Evolutionary conservation across 1,140 invertebrate species (phyloP), one percentile per base, ranked within the genome.

Genomic region (Aphidius ervi): DNA sequence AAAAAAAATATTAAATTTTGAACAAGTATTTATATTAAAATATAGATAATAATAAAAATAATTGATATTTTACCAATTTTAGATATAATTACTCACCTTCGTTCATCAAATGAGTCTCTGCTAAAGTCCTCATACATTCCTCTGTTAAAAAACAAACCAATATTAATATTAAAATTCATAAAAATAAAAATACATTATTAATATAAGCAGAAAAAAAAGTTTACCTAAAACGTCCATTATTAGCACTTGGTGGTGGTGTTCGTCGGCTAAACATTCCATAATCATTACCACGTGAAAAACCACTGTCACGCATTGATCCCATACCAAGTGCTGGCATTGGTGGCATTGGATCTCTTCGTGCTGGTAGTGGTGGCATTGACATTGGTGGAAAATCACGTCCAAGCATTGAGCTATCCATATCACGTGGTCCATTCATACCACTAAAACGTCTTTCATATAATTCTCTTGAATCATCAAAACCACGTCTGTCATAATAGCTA

Each of bases 61-160:
- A 61, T 59, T 69, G 61, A 62, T 64, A 66, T 58, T 70, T 56
- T 6, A 63, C 63, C 57, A 59, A 65, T 72, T 69, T 49, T 47
- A 42, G 39, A 46, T 41, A 49, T 61, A 43, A 64, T 39, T 72
- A 83, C 82, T 82, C 84, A 90, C 87, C 89, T 88, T 78, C 89
- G 86, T 70, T 92, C 89, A 81, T 92, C 89, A 80, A 91, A 91
- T 47, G 88, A 88, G 79, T 91, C 89, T 66, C 89, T 83, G 77
- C 88, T 91, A 74, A 91, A 91, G 82, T 91, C 90, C 82, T 92
- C 89, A 81, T 90, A 92, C 81, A 89, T 86, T 70, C 87, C 85
- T 78, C 77, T 79, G 78, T 76, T 80, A 77, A 68, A 79, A 79
- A 70, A 16, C 41, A 16, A 41, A 6, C 47, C n/a, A 5, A 16